Base-by-base conservation (phyloP, 1,140 invertebrate species). In the Thaumetopoea pityocampa region DNA sequence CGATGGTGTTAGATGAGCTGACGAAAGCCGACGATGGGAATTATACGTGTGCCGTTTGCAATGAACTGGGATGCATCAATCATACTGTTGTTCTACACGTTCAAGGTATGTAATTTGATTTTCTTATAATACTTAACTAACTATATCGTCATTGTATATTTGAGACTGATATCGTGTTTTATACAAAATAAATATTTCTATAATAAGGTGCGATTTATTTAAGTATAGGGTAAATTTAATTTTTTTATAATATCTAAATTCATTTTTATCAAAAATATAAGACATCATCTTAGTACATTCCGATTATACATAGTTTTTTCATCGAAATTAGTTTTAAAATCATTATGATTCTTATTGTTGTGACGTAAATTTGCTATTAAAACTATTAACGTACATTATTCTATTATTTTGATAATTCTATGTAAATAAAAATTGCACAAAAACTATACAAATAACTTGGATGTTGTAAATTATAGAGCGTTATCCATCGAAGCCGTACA, bases 41-140 rank as follows among this genome's bases (percentile, higher is more conserved):
- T 55, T 98, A 97, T 67, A 96, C 92, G 0, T 98, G 96, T 62
- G 83, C 91, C 14, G 91, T 95, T 3, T 93, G 91, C 81, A 98
- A 97, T 67, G 63, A 82, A 4, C 64, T 91, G 8, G 94, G 91
- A 4, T 94, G 93, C 60, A 91, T 96, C 30, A 88, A 92, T 20
- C 91, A 91, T 62, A 92, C 90, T 0, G 93, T 89, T 60, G 88
- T 85, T 44, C 85, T 96, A 3, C 88, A 92, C 38, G 88, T 96
- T 30, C 86, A 92, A 50, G 92, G 94, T 95, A 85, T 89, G 48
- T 2, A 2, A 15, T 28, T 24, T 29, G 7, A 8, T 6, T 24
- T 6, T 28, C 3, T 4, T 9, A 15, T 4, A 22, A 24, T 17
- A 14, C 14, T 17, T 4, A 5, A 8, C 16, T n/a, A n/a, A n/a